Evolutionary conservation across 2,888 invertebrate species (phyloP).

Genomic region (Terebella lapidaria): DNA sequence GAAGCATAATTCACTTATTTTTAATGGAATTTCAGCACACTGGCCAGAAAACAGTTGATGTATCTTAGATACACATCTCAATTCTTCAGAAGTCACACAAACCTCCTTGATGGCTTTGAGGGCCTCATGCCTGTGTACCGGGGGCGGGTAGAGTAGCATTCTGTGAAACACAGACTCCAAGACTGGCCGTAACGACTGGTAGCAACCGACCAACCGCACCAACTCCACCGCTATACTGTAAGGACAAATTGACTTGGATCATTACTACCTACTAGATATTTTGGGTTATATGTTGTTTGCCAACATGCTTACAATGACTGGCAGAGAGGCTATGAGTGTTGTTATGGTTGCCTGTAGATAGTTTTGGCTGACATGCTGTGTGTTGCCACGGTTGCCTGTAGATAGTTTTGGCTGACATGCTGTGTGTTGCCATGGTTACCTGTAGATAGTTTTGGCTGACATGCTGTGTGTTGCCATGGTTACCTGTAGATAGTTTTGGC

Average conservation of each 20-base stretch:
- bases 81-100: slow-evolving; percentile 1
- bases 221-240: slow-evolving; percentile 81
- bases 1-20: too few species aligned
- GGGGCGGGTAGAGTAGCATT: slow-evolving; percentile 82
- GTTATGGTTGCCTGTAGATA: slow-evolving; percentile 85
- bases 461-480: neutral
- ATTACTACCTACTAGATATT: too few species aligned
- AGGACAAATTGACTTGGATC: slow-evolving; percentile 21
- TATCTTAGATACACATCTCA: neutral
- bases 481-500: slow-evolving; percentile 85
- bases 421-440: slow-evolving; percentile 57
- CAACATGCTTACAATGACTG: too few species aligned
- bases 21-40: too few species aligned
- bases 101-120: slow-evolving; percentile 75
- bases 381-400: too few species aligned
- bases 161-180: slow-evolving; percentile 89
- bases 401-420: slow-evolving; percentile 81
- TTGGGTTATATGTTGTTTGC: too few species aligned
- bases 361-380: slow-evolving; percentile 83
- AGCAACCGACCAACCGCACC: slow-evolving; percentile 80
- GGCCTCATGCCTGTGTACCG: slow-evolving; percentile 78
- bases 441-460: slow-evolving; percentile 66
- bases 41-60: too few species aligned
- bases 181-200: slow-evolving; percentile 75
- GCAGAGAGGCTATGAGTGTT: too few species aligned